Evolutionary conservation across 1,140 invertebrate species (phyloP), one percentile per base, ranked within the genome.

Genomic region (Berghia stephanieae): DNA sequence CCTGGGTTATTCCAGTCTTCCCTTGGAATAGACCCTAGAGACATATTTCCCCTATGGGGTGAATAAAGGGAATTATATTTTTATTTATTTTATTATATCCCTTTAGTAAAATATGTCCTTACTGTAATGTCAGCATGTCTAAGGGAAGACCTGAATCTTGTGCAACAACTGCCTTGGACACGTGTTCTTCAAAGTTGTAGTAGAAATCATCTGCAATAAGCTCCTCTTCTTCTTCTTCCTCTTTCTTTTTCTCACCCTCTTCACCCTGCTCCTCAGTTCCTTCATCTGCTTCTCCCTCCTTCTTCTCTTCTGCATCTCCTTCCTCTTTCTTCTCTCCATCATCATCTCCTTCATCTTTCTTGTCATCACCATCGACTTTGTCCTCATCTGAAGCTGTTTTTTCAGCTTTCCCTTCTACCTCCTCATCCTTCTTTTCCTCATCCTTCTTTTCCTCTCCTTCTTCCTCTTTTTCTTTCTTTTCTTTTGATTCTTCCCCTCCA

Each of bases 121-220:
- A 88, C 87, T 84, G 76, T 42, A 89, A 68, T 36, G 81, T 75
- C 5, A 90, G 71, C 73, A 89, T 78, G 78, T 89, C 86, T 24
- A 78, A 52, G 27, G 87, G 87, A 16, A 90, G 75, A 31, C 87
- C 86, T 36, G 88, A 88, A 1, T 87, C 84, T 69, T 84, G 82
- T 21, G 87, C 81, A 3, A 89, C 82, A 5, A 70, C 31, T 18
- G 89, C 81, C 55, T 80, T 82, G 3, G 87, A 90, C 24, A 84
- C 74, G 52, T 83, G 60, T 0, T 87, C 83, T 36, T 88, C 83
- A 74, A 82, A 85, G 43, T 88, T 84, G 72, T 90, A 90, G 77
- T 80, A 90, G 76, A 88, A 89, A 73, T 89, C 83, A 44, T 80
- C 84, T 27, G 87, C 85, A 44, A 89, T 89, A 40, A 67, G 79